Base-by-base conservation (phyloP, 2,113 vertebrate genomes). In the Myiozetetes cayanensis region DNA sequence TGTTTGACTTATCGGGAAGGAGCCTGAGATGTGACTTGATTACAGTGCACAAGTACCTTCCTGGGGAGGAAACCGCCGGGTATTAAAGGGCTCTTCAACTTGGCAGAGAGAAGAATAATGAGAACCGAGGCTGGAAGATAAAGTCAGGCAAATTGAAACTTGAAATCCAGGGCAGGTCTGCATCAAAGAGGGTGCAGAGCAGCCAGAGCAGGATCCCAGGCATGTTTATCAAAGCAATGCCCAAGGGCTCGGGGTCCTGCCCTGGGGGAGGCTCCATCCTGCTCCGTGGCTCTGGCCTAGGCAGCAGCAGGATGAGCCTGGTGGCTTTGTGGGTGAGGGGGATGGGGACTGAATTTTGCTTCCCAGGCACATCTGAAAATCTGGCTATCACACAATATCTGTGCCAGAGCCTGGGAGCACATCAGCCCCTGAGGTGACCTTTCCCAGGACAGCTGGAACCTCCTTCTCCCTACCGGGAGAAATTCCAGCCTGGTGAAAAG, bases 21-120 rank as follows among this genome's bases (percentile, higher is more conserved):
- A 94, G 95, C 84, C 89, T 47, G 80, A 84, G 96, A 93, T 95
- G 95, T 89, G 93, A 74, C 89, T 95, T 84, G 96, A 93, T 95
- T 95, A 77, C 93, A 77, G 88, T 8, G 5, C 41, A 79, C 79
- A 6, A 89, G 83, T 15, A 5, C 72, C 62, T 94, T 89, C 91
- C 93, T 41, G 58, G 84, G 91, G 95, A 92, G 94, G 92, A 93
- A 96, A 89, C 73, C 61, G 74, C 56, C 37, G 33, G 77, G 44
- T 94, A 87, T 87, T 87, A 87, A 84, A 85, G 87, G 41, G 41
- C 73, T 94, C 84, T 87, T 86, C 78, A 63, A 47, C 56, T 75
- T 6, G 63, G 90, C 90, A 49, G 75, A 83, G 82, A 56, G 58
- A 76, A 62, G 81, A 79, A 79, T 75, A 87, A 58, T 37, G 82